Base-by-base conservation (phyloP, 2,797 vertebrate genomes). In the Corythornis leucogaster region DNA sequence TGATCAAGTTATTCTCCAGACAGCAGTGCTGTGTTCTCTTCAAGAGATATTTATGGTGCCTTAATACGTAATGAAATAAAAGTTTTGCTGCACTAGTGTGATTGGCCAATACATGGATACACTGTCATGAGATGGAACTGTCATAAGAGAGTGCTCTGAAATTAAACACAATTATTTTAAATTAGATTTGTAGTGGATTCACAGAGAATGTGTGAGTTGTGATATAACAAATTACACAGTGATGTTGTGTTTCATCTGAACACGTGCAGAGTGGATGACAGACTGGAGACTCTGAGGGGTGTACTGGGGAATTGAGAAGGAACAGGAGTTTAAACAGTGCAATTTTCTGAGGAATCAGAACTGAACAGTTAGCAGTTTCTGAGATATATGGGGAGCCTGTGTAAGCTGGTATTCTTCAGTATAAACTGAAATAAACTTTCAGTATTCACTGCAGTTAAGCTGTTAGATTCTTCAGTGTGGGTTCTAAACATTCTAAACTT, bases 91-190 rank as follows among this genome's bases (percentile, higher is more conserved):
- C 28, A 12, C 74, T 87, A 28, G 12, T 50, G 33, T 90, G 57
- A n/a, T 14, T 77, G 30, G 45, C 17, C 54, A 85, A 17, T 64
- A 74, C 77, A 59, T 48, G 21, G 17, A 55, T 66, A 22, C 25
- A 38, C 38, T 38, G 38, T 38, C 38, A 38, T 38, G 12, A 38
- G 38, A 13, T 38, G 38, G 38, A 38, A 19, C 35, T 58, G 26
- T 58, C 38, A 40, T 50, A 33, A 25, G 43, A 82, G 26, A 20
- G 53, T 91, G 21, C 46, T 33, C 28, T 85, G 85, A 95, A 84
- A 85, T 80, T 38, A 85, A 94, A 80, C 12, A 4, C 5, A 80
- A 77, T 4, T 20, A 58, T 71, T 97, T 95, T 75, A 89, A 80
- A 71, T 91, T 71, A 75, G 43, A 14, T n/a, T 63, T 40, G 12